Conservation (phyloP, 2,797 vertebrate species). For the Kryptopterus vitreolus region DNA sequence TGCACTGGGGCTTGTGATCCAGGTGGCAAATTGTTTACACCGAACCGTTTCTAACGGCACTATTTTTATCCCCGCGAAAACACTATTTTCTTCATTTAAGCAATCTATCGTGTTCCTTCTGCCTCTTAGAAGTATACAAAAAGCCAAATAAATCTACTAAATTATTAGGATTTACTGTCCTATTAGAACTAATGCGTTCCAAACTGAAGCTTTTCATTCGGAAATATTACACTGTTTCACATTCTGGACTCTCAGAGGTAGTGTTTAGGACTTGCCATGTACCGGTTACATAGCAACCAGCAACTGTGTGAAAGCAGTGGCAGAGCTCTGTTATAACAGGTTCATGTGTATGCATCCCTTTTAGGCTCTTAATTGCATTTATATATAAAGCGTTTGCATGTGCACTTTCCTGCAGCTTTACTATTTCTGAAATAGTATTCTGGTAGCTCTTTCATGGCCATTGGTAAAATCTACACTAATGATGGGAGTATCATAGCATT, state of each 20-base stretch:
- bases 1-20: background rate
- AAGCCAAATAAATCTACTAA: background rate
- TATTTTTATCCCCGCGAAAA: background rate
- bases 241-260: background rate
- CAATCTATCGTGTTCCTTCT: background rate
- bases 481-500: no score
- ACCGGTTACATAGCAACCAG: no score
- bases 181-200: background rate
- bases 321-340: no score
- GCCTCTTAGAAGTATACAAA: background rate
- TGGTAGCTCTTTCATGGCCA: no score
- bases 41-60: background rate
- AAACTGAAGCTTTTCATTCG: background rate
- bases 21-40: constrained; percentile 17
- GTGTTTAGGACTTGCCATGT: background rate
- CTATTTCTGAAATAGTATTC: no score
- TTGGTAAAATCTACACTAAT: no score
- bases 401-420: no score
- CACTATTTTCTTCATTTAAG: background rate
- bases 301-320: no score
- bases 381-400: no score
- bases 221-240: background rate
- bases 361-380: no score
- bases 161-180: background rate
- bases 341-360: no score